phyloP scores from a whole-genome alignment of 2,113 vertebrate genomes.

The Cynoglossus semilaevis region DNA sequence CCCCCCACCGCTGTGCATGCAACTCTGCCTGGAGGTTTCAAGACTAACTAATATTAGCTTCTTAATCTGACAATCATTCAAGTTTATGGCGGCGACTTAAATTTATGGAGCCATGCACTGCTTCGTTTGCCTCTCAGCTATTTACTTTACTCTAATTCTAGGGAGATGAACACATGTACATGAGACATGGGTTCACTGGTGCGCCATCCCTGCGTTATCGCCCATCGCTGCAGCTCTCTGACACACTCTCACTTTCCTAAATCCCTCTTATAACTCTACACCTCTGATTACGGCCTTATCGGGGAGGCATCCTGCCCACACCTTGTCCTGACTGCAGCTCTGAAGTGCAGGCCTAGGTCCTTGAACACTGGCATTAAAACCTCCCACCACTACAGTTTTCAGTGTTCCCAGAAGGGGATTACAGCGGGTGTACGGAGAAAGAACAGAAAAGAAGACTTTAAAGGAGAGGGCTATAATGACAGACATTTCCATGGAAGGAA shows the following conservation, averaged over 20 bases:
- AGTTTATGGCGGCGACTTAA: conserved; percentile 36
- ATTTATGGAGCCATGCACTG: conserved; percentile 19
- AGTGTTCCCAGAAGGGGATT: conserved; percentile 67
- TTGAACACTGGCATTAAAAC: conserved; percentile 52
- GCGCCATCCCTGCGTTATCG: conserved; percentile 9
- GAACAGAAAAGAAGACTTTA: conserved; percentile 26
- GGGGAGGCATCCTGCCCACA: conserved; percentile 51
- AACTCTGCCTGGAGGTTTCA: conserved; percentile 11
- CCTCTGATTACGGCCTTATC: conserved; percentile 68
- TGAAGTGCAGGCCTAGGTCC: conserved; percentile 57
- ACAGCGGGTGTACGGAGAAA: conserved; percentile 53
- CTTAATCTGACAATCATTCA: conserved; percentile 28
- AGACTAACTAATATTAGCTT: conserved; percentile 52
- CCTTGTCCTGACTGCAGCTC: conserved; percentile 58
- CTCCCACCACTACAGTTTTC: conserved; percentile 57
- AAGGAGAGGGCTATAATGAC: conserved; percentile 20
- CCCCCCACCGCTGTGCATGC: conserved; percentile 31
- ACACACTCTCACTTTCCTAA: conserved; percentile 62
- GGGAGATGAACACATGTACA: neutral
- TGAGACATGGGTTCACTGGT: conserved; percentile 3
- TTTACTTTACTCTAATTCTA: neutral
- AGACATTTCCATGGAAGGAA: conserved; percentile 20
- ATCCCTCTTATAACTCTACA: conserved; percentile 69
- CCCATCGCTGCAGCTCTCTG: conserved; percentile 32
- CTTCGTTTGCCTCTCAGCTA: conserved; percentile 1